Evolutionary conservation across 2,113 vertebrate genomes (phyloP).

Genomic region (Rutilus rutilus): DNA sequence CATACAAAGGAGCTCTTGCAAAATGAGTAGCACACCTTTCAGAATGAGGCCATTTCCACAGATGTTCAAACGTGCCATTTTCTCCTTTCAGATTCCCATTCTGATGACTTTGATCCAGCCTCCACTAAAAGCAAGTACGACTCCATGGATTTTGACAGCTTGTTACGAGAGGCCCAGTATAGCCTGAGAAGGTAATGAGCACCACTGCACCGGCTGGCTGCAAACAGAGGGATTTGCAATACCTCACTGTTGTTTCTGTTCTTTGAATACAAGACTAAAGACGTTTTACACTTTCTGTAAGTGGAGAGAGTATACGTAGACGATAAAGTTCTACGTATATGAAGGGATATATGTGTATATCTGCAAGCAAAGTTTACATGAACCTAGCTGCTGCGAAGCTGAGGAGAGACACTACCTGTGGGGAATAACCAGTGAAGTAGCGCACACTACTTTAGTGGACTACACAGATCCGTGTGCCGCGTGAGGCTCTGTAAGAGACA

Average conservation of each 20-base stretch:
- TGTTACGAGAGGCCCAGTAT: conserved; percentile 96
- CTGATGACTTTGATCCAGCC: conserved; percentile 98
- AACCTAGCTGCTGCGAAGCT: conserved; percentile 91
- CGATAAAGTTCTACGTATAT: conserved; percentile 44
- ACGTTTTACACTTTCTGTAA: conserved; percentile 90
- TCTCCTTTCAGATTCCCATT: conserved; percentile 87
- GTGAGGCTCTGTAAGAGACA: conserved; percentile 66
- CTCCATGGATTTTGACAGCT: conserved; percentile 99
- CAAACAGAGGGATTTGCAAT: conserved; percentile 73
- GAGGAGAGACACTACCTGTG: conserved; percentile 69
- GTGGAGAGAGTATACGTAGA: conserved; percentile 65
- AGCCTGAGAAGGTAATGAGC: conserved; percentile 97
- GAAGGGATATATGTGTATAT: conserved; percentile 66
- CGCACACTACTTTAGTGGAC: conserved; percentile 65
- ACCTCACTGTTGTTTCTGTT: conserved; percentile 78
- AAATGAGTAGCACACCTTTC: neutral
- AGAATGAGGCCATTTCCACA: neutral
- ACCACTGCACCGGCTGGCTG: conserved; percentile 68
- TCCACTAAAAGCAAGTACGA: conserved; percentile 99
- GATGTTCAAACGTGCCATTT: neutral
- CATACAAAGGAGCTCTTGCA: neutral
- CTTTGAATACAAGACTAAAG: conserved; percentile 82
- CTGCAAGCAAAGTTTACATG: conserved; percentile 95
- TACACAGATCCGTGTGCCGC: conserved; percentile 67
- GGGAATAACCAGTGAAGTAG: conserved; percentile 69